Base-by-base conservation (phyloP, 2,888 invertebrate species). In the Bibio marci region DNA sequence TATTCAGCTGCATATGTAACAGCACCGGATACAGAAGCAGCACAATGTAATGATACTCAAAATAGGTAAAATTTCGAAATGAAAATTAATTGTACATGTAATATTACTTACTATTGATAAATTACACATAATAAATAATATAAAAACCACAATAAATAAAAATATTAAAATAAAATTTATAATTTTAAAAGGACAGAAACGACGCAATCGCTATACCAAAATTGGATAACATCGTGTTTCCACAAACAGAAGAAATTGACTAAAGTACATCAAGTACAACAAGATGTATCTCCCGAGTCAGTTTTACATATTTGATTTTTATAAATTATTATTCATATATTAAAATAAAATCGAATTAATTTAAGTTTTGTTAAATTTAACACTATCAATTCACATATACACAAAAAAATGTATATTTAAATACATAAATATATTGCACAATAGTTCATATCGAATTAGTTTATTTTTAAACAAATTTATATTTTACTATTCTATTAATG, bases 1-100 rank as follows among this genome's bases (percentile, higher is more conserved):
- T 61, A 58, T 40, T 62, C 62, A 7, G 59, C 51, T 3, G 59
- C 53, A 18, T 60, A 58, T 42, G 56, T 58, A 30, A 61, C 59
- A 3, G 57, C 57, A 14, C 59, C 56, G 2, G 62, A 59, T n/a
- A 59, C 58, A 2, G 22, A 22, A 6, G 17, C 35, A 15, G 14
- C 17, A 12, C 28, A 28, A 28, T 28, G 28, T 28, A 26, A n/a
- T n/a, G 54, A 59, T 27, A 43, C 48, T n/a, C 30, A 33, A 18
- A 45, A 46, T 27, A 45, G 44, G 48, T 48, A 38, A 19, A 52
- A 18, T 11, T 17, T 8, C 38, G 28, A 30, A 17, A 28, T 15
- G 28, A 28, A 13, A 10, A 25, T 14, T 17, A 30, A 19, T 11
- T 28, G 11, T 17, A 15, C 27, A 30, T 18, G 4, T 37, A 17